Evolutionary conservation across 2,888 invertebrate genomes (phyloP), one percentile per base, ranked within the genome.

Genomic region (Anorthoa munda): DNA sequence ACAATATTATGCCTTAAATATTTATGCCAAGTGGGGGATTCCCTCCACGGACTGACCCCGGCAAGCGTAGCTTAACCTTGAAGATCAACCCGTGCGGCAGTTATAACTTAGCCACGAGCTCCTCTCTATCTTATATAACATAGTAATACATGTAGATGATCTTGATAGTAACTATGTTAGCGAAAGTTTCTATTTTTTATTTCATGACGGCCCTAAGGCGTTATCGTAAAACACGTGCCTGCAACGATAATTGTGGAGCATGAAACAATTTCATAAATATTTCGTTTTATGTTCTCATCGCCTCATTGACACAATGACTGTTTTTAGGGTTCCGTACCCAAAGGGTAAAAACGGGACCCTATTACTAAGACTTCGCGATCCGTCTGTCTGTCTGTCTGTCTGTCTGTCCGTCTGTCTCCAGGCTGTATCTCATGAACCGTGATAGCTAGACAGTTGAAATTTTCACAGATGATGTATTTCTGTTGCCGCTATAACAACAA

Each of bases 171-270:
- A 76, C n/a, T 63, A 55, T 60, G 76, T 78, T 69, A 87, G 86
- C 84, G 86, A 86, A 86, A 86, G 86, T 86, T 81, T 65, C 15
- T 7, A 11, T 60, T 64, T 80, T 78, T 79, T 77, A 74, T 71
- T 74, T 74, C 72, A 79, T 84, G 64, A 51, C 31, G 66, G 77
- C 86, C 87, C 71, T 73, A 72, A 66, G 87, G 87, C 77, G 60
- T 72, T 79, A 66, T 72, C 74, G 67, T 59, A 53, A 71, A 71
- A 73, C 75, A 82, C 72, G 50, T 77, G 83, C 69, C 50, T 51
- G 21, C 26, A 21, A 46, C 71, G 66, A 65, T 75, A 71, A 79
- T 81, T 71, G 75, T 61, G 45, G 56, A 59, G 61, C 64, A 67
- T 56, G 70, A 79, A 82, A 67, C 51, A 53, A 64, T 75, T 75